phyloP scores from a whole-genome alignment of 1,140 invertebrate species.

The Drusus annulatus region DNA sequence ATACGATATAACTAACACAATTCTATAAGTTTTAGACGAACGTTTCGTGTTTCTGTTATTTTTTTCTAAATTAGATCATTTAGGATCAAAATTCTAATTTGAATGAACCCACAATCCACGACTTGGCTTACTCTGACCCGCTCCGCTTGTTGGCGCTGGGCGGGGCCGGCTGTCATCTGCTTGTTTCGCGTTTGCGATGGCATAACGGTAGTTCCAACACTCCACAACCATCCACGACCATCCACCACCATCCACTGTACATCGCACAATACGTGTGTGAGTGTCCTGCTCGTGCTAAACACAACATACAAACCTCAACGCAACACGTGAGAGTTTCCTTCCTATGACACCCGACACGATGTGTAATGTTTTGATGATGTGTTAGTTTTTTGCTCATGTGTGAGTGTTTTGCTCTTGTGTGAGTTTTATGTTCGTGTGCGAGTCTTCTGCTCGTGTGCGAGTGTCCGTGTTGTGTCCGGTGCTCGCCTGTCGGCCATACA shows the following conservation, averaged over 20 bases:
- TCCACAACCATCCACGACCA: constrained; percentile 31
- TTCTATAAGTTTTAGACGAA: too few species aligned
- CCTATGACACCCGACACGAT: too few species aligned
- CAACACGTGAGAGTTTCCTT: too few species aligned
- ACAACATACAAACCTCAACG: too few species aligned
- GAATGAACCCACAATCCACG: neutral
- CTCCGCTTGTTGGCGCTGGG: constrained; percentile 43
- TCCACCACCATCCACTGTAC: constrained; percentile 19
- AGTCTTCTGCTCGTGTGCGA: too few species aligned
- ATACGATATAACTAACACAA: too few species aligned
- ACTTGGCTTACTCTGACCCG: neutral
- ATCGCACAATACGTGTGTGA: neutral
- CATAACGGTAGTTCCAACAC: constrained; percentile 54
- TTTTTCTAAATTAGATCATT: neutral
- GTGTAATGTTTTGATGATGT: too few species aligned
- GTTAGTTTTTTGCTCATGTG: too few species aligned
- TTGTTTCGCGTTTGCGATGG: constrained; percentile 50
- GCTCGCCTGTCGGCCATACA: constrained; percentile 46
- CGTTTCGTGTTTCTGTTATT: too few species aligned
- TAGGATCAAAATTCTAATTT: too few species aligned
- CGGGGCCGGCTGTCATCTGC: constrained; percentile 52
- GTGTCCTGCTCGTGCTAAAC: neutral
- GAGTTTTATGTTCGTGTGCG: too few species aligned
- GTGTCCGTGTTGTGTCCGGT: constrained; percentile 18
- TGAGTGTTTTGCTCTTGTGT: too few species aligned